Percentiles rank a stretch among this genome's conserved stretches.
Evolutionary conservation across 2,797 vertebrate species (phyloP).

Genomic region (Clamator glandarius): DNA sequence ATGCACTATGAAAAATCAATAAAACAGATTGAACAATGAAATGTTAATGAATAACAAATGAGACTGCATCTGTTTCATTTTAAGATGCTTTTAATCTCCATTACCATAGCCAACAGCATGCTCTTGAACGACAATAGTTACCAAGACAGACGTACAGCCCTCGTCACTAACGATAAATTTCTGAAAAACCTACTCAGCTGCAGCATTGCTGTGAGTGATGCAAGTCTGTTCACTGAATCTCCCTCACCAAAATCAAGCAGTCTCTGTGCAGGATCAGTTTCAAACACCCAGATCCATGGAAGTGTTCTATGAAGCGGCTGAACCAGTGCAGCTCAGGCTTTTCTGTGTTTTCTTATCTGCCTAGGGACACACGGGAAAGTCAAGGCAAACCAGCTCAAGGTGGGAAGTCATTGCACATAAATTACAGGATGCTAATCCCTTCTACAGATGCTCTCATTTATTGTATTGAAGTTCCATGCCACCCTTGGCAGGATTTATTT

Average conservation of each 20-base stretch:
- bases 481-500: slow-evolving; percentile 37
- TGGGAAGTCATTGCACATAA: slow-evolving; percentile 20
- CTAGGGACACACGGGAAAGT: neutral
- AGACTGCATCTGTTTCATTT: slow-evolving; percentile 32
- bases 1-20: slow-evolving; percentile 44
- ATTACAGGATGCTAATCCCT: slow-evolving; percentile 42
- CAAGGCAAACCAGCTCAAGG: neutral
- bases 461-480: slow-evolving; percentile 37
- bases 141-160: neutral
- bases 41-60: slow-evolving; percentile 39
- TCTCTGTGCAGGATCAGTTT: neutral
- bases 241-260: neutral
- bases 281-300: neutral
- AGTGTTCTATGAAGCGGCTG: neutral
- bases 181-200: neutral
- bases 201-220: neutral
- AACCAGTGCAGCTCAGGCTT: neutral
- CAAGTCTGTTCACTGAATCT: neutral
- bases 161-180: neutral
- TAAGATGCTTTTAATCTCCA: slow-evolving; percentile 43
- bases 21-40: slow-evolving; percentile 32
- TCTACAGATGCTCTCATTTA: slow-evolving; percentile 52
- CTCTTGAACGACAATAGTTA: neutral
- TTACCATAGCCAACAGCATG: neutral
- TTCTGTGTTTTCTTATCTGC: neutral